Evolutionary conservation across 2,888 invertebrate species (phyloP).

Genomic region (Rhynchonema sp.): DNA sequence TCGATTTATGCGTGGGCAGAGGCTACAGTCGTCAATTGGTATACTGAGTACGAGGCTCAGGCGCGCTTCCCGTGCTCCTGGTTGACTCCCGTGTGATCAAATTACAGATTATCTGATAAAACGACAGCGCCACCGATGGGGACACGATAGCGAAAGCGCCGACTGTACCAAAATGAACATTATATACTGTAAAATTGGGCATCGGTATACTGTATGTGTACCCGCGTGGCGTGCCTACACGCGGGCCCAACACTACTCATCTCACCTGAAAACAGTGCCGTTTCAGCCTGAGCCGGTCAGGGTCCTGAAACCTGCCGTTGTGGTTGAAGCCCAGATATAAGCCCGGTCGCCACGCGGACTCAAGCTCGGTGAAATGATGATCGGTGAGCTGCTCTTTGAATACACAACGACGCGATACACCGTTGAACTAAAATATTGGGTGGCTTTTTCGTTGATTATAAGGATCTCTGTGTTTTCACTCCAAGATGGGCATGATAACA

Average conservation of each 20-base stretch:
- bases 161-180: too few relatives aligned
- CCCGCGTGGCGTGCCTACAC: not conserved
- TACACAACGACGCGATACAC: conserved; percentile 7
- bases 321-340: conserved; percentile 12
- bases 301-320: conserved; percentile 10
- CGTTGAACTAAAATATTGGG: conserved; percentile 5
- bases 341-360: conserved; percentile 10
- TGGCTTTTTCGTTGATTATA: too few relatives aligned
- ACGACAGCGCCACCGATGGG: too few relatives aligned
- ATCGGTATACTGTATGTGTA: too few relatives aligned
- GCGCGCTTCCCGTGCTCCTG: too few relatives aligned
- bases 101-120: too few relatives aligned
- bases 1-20: too few relatives aligned
- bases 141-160: too few relatives aligned
- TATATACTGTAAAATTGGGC: too few relatives aligned
- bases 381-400: conserved; percentile 10
- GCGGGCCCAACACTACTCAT: not conserved
- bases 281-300: conserved; percentile 8
- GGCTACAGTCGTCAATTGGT: too few relatives aligned
- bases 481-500: too few relatives aligned
- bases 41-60: too few relatives aligned
- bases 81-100: not conserved
- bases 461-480: not conserved
- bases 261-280: conserved; percentile 9
- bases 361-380: conserved; percentile 11